Evolutionary conservation across 2,888 invertebrate genomes (phyloP).

Genomic region (Papilio elwesi): DNA sequence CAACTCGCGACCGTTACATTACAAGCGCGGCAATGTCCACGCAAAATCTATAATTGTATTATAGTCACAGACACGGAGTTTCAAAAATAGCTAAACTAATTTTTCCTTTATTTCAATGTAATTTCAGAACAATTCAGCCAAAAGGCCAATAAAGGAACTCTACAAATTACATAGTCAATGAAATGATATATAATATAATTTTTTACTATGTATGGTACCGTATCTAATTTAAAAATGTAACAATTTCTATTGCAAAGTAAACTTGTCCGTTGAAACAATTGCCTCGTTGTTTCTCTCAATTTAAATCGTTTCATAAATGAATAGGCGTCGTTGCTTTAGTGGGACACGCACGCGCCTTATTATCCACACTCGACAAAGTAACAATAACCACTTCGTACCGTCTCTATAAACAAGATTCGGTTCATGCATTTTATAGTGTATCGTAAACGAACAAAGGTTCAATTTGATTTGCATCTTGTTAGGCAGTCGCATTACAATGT

Average conservation of each 20-base stretch:
- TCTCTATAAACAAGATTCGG: constrained; percentile 1
- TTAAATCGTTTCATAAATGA: constrained; percentile 21
- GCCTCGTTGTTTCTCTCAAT: constrained; percentile 8
- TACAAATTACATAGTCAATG: background rate
- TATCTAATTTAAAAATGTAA: background rate
- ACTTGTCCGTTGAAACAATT: background rate
- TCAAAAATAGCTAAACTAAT: background rate
- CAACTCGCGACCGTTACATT: background rate
- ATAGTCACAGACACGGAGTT: background rate
- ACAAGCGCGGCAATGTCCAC: background rate
- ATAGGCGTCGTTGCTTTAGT: constrained; percentile 25
- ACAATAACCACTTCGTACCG: background rate
- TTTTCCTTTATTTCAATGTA: background rate
- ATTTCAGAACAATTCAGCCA: too few species aligned
- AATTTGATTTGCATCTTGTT: background rate
- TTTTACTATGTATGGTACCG: too few species aligned
- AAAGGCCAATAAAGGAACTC: too few species aligned
- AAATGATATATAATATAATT: too few species aligned
- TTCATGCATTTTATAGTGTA: background rate
- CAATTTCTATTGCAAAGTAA: background rate
- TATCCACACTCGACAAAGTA: background rate
- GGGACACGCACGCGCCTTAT: constrained; percentile 19
- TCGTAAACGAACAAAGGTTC: background rate
- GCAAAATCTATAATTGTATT: background rate
- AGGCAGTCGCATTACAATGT: too few species aligned